Base-by-base conservation (phyloP, 2,888 invertebrate species). In the Alloscopus bannaensis region DNA sequence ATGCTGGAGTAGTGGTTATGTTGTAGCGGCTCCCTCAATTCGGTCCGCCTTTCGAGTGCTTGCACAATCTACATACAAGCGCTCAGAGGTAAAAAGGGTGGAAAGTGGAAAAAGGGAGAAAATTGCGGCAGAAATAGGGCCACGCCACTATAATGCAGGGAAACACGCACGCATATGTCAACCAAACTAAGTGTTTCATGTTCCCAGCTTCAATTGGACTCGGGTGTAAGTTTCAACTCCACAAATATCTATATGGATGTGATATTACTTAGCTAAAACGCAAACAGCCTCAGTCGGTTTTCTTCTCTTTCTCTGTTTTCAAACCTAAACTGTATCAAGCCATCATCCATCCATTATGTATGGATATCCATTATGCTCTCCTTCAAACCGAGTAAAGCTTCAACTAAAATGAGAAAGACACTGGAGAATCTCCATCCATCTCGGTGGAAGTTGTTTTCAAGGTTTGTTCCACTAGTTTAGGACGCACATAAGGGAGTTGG, bases 321-420 rank as follows among this genome's bases (percentile, higher is more conserved):
- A 45, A 42, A 42, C 36, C 22, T 62, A 22, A 28, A 45, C 40
- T 62, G 59, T 36, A 36, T 29, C 42, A 16, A 70, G 47, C 70
- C 70, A 70, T 77, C 77, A 77, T 70, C 66, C 42, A 77, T 77
- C 77, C 70, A 77, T 77, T 70, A 77, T 69, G 69, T 69, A 76
- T 76, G 68, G 62, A 40, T 50, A 68, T 64, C 69, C 45, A 70
- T 77, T 77, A 64, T 70, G 40, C 55, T 42, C 50, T 64, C 57
- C 22, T 64, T 70, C 70, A 64, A 77, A 77, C 69, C 77, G 60
- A 60, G 62, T 60, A 50, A 64, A 64, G 26, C 55, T n/a, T 29
- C n/a, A 52, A 55, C 26, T 24, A 50, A 28, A 60, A n/a, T 36
- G 36, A 40, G 60, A 52, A 36, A 47, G 59, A 62, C 60, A 47